Evolutionary conservation across 2,888 invertebrate species (phyloP).

Genomic region (Subacronicta megacephala): DNA sequence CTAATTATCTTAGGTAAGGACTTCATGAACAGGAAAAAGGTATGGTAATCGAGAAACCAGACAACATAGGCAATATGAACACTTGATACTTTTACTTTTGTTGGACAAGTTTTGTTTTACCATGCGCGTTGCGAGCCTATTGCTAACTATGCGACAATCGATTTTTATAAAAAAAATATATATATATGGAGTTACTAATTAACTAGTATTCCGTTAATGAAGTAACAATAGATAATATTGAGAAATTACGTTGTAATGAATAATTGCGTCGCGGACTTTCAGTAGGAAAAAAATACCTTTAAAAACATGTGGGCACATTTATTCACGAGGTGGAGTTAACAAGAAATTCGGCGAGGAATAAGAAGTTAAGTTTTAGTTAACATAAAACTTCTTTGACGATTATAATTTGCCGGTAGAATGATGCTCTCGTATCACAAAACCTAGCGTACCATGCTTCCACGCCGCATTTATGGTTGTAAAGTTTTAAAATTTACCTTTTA

Average conservation of each 20-base stretch:
- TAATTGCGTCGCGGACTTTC: slow-evolving; percentile 35
- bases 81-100: no score
- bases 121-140: slow-evolving; percentile 32
- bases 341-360: not conserved
- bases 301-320: slow-evolving; percentile 10
- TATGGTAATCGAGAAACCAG: no score
- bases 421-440: slow-evolving; percentile 44
- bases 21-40: no score
- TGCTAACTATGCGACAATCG: slow-evolving; percentile 40
- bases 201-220: not conserved
- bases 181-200: not conserved
- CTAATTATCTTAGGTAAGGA: no score
- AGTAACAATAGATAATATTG: slow-evolving; percentile 1
- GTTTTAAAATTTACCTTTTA: slow-evolving; percentile 71
- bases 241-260: slow-evolving; percentile 13
- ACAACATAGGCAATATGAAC: no score
- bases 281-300: slow-evolving; percentile 11
- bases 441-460: slow-evolving; percentile 53
- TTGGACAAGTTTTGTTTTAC: slow-evolving; percentile 6
- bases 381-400: slow-evolving; percentile 21
- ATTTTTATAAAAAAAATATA: slow-evolving; percentile 18
- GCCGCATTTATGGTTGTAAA: slow-evolving; percentile 35
- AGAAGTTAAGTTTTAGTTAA: not conserved
- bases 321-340: not conserved
- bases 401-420: slow-evolving; percentile 47